Evolutionary conservation across 2,888 invertebrate species (phyloP).

Genomic region (Argynnis bischoffii): DNA sequence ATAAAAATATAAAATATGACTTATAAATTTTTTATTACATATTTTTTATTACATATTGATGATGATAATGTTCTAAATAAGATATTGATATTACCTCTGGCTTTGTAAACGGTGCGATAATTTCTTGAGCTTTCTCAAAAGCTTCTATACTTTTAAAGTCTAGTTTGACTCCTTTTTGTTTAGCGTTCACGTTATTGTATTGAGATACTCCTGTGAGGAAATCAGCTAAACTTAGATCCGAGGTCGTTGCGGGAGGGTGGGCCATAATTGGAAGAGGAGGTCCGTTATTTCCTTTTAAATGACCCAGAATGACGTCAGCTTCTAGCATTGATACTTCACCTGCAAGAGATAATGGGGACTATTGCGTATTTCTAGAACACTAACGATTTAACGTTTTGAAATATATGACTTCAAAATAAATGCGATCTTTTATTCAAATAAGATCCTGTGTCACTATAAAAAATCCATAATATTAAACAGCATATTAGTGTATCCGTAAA

Average conservation of each 20-base stretch:
- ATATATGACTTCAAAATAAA: no score
- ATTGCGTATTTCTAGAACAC: not conserved
- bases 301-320: conserved; percentile 91
- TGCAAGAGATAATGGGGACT: conserved; percentile 48
- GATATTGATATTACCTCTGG: conserved; percentile 53
- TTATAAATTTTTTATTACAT: no score
- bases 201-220: conserved; percentile 85
- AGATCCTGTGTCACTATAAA: no score
- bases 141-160: conserved; percentile 93
- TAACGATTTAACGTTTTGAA: no score
- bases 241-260: conserved; percentile 88
- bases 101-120: conserved; percentile 66
- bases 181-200: conserved; percentile 68
- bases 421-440: no score
- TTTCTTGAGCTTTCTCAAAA: conserved; percentile 81
- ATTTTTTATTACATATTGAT: no score
- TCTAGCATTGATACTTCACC: conserved; percentile 90
- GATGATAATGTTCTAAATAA: conserved; percentile 24
- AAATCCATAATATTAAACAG: no score
- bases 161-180: conserved; percentile 90
- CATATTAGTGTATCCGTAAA: no score
- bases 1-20: no score
- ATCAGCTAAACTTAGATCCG: conserved; percentile 88
- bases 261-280: conserved; percentile 90
- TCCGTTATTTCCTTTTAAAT: conserved; percentile 71